phyloP scores from a whole-genome alignment of 2,888 invertebrate genomes.

The Malthinus flaveolus region DNA sequence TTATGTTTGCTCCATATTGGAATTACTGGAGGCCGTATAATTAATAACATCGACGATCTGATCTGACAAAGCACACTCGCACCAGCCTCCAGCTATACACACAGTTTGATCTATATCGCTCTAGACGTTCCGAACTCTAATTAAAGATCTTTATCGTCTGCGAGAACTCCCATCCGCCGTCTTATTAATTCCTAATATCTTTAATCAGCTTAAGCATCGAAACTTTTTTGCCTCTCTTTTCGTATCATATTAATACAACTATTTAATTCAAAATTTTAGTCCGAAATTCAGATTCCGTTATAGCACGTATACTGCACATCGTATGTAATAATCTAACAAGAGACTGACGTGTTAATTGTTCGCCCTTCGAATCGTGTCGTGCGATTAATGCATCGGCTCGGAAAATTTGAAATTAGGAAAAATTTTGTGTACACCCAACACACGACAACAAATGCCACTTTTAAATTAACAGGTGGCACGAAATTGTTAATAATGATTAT shows the following conservation, averaged over 20 bases:
- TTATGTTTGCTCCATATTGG: slow-evolving; percentile 38
- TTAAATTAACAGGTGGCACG: slow-evolving; percentile 33
- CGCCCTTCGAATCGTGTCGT: too few species aligned
- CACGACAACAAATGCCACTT: neutral
- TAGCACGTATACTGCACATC: slow-evolving; percentile 3
- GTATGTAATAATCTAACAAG: slow-evolving; percentile 1
- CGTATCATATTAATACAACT: too few species aligned
- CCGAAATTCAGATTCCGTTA: neutral
- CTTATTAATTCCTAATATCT: slow-evolving; percentile 53
- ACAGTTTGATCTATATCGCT: slow-evolving; percentile 33
- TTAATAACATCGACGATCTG: slow-evolving; percentile 36
- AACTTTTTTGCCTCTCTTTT: slow-evolving; percentile 37
- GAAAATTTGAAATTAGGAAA: too few species aligned
- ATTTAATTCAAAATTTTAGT: too few species aligned
- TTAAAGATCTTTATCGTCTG: slow-evolving; percentile 38
- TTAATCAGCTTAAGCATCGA: slow-evolving; percentile 44
- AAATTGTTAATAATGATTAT: slow-evolving; percentile 44
- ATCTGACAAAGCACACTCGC: slow-evolving; percentile 39
- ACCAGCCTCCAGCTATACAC: slow-evolving; percentile 33
- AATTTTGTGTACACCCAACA: too few species aligned
- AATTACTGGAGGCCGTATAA: slow-evolving; percentile 39
- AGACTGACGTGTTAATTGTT: neutral
- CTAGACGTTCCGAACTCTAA: slow-evolving; percentile 39
- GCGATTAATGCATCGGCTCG: too few species aligned
- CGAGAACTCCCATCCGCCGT: slow-evolving; percentile 50